Base-by-base conservation (phyloP, 2,888 invertebrate genomes). In the Congeria kusceri region DNA sequence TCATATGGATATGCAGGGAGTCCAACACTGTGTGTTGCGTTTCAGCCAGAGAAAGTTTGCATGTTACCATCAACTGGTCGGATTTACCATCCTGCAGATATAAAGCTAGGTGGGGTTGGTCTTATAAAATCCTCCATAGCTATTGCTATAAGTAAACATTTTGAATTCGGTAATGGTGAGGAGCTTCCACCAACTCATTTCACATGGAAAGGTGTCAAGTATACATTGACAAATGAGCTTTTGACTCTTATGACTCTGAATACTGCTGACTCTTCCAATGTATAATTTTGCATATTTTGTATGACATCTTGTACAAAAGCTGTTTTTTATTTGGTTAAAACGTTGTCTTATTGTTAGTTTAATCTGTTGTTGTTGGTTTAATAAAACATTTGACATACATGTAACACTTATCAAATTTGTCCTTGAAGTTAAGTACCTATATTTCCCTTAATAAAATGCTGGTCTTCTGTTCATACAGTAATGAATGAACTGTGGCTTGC, bases 11-110 rank as follows among this genome's bases (percentile, higher is more conserved):
- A 89, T 46, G 90, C 90, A n/a, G 92, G 88, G 15, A 88, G 90
- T 27, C 85, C 85, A 18, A 56, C 39, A 57, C 77, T 94, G 66
- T 94, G 94, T 62, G 93, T 95, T 57, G 93, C 95, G 71, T 98
- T 98, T 94, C 93, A 96, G 80, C 98, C 98, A 1, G 94, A 95
- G 49, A 96, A 96, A 93, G 95, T 98, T n/a, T 96, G 95, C 88
- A 98, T 98, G 97, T 94, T 96, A 63, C 96, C 96, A 9, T 85
- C 90, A 25, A 93, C 91, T 49, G 99, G 99, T 0, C 95, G 99
- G 92, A 96, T 99, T 0, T 99, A 99, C 92, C 98, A 99, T 94
- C 98, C 98, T 0, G 95, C 96, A 83, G 95, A 95, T n/a, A n/a
- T n/a, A 62, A 95, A 95, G 91, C 95, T 95, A 83, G 98, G 98